phyloP scores from a whole-genome alignment of 2,888 invertebrate genomes.

The Rhamnusium bicolor region DNA sequence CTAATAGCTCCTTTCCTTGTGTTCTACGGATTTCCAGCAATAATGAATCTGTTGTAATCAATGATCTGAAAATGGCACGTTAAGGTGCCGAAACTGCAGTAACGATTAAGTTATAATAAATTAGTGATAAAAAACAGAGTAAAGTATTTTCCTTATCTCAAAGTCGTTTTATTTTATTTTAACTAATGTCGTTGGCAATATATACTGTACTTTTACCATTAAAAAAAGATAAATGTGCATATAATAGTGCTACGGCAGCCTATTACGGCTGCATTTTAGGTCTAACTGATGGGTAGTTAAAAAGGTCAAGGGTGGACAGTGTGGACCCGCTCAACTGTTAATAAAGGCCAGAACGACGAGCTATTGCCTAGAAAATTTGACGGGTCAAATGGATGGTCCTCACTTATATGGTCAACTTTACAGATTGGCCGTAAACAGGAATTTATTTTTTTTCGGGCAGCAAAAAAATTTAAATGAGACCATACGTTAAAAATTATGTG shows the following conservation, averaged over 20 bases:
- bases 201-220: neutral
- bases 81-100: too few relatives aligned
- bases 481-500: too few relatives aligned
- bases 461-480: too few relatives aligned
- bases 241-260: conserved; percentile 10
- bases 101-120: too few relatives aligned
- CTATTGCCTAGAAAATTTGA: conserved; percentile 25
- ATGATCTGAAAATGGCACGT: too few relatives aligned
- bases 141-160: too few relatives aligned
- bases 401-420: neutral
- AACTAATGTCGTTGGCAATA: neutral
- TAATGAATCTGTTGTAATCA: too few relatives aligned
- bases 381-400: conserved; percentile 9
- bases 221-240: conserved; percentile 15
- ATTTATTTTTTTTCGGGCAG: neutral
- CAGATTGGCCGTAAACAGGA: neutral
- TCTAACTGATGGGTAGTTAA: conserved; percentile 12
- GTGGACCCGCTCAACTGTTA: conserved; percentile 3
- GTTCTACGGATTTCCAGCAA: too few relatives aligned
- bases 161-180: too few relatives aligned
- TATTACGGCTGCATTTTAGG: conserved; percentile 17
- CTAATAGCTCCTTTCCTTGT: too few relatives aligned
- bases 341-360: conserved; percentile 6
- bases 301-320: conserved; percentile 19
- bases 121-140: too few relatives aligned